Evolutionary conservation across 2,113 vertebrate genomes (phyloP).

Genomic region (Propithecus coquereli): DNA sequence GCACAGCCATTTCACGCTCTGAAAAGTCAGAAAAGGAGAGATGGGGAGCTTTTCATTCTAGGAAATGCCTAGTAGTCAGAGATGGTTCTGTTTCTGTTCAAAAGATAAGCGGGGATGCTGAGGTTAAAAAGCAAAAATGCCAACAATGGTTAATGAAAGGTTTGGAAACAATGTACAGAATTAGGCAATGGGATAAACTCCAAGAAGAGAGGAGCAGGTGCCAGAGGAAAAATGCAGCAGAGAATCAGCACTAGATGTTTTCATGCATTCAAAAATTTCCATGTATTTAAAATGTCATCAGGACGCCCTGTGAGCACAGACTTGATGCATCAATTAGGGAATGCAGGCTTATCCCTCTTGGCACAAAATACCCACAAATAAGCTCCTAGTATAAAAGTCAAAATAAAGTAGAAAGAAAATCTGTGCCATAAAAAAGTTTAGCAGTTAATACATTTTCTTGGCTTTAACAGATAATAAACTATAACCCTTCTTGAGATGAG

Average conservation of each 20-base stretch:
- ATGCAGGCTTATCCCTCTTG: conserved; percentile 49
- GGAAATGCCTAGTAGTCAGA: conserved; percentile 69
- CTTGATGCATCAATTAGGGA: conserved; percentile 58
- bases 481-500: background rate
- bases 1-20: conserved; percentile 76
- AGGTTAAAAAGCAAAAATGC: conserved; percentile 75
- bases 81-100: conserved; percentile 65
- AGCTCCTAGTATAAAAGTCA: conserved; percentile 30
- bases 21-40: conserved; percentile 74
- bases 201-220: conserved; percentile 76
- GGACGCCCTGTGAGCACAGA: conserved; percentile 51
- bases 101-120: conserved; percentile 63
- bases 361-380: conserved; percentile 64
- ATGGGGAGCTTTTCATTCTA: conserved; percentile 62
- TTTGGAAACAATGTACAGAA: conserved; percentile 75
- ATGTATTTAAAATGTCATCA: conserved; percentile 73
- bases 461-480: conserved; percentile 30
- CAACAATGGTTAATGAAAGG: conserved; percentile 75
- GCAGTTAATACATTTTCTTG: conserved; percentile 7
- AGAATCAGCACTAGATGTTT: conserved; percentile 61
- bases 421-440: conserved; percentile 41
- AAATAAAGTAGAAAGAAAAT: conserved; percentile 40
- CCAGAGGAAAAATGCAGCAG: conserved; percentile 57
- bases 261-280: conserved; percentile 56
- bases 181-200: conserved; percentile 72